Percentiles rank a stretch among this genome's conserved stretches.
phyloP scores from a whole-genome alignment of 2,797 vertebrate genomes.

The Chelon labrosus region DNA sequence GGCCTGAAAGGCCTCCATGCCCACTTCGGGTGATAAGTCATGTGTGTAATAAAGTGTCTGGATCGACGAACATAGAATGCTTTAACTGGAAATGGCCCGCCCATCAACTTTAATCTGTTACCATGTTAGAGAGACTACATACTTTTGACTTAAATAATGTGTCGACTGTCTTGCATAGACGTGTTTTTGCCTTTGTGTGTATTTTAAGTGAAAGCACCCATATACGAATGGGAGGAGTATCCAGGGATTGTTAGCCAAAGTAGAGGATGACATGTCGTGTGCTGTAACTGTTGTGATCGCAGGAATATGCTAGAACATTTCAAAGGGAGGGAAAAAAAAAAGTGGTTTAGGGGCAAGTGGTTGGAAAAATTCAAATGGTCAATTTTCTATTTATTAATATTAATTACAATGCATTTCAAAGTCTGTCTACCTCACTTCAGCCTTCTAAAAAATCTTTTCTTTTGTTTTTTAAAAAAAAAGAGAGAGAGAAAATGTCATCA shows the following conservation, averaged over 20 bases:
- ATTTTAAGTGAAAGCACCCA: conserved; percentile 81
- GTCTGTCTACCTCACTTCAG: conserved; percentile 87
- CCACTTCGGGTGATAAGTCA: conserved; percentile 69
- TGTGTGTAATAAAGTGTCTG: conserved; percentile 73
- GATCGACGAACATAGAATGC: conserved; percentile 80
- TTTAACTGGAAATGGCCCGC: conserved; percentile 81
- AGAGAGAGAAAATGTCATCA: conserved; percentile 60
- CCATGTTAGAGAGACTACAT: conserved; percentile 70
- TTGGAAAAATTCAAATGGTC: conserved; percentile 79
- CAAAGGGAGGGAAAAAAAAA: conserved; percentile 78
- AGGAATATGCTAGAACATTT: conserved; percentile 83
- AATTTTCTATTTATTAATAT: conserved; percentile 83
- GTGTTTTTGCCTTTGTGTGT: conserved; percentile 79
- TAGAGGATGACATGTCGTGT: conserved; percentile 83
- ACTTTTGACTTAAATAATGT: conserved; percentile 72
- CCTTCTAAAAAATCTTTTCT: conserved; percentile 73
- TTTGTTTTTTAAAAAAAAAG: conserved; percentile 41
- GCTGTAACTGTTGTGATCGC: conserved; percentile 82
- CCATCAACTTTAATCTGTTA: conserved; percentile 75
- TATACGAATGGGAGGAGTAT: conserved; percentile 79
- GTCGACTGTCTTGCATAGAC: conserved; percentile 70
- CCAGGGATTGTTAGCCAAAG: conserved; percentile 87
- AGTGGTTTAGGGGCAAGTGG: conserved; percentile 76
- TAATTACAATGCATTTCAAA: conserved; percentile 83
- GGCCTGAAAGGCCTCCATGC: conserved; percentile 78